These are phyloP conservation scores for Sminthopsis crassicaudata DNA, from an alignment of 2,113 vertebrate species.

Conservation along the genomic window DNA sequence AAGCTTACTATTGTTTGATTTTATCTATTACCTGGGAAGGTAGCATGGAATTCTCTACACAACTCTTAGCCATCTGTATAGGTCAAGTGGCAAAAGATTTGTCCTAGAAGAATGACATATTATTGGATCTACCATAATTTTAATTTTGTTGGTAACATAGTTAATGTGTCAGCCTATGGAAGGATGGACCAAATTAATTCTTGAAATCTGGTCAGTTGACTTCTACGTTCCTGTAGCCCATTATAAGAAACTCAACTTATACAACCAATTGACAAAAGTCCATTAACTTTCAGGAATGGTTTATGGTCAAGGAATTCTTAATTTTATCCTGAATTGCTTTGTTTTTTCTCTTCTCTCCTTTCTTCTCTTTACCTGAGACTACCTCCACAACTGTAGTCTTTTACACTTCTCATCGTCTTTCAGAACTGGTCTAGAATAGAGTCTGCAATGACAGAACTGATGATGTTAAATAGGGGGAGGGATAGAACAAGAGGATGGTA, in stretches of 20 bases:
- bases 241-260: background rate
- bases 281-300: background rate
- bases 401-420: background rate
- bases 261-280: background rate
- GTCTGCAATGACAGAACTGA: background rate
- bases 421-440: background rate
- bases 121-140: background rate
- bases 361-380: background rate
- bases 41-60: background rate
- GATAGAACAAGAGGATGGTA: background rate
- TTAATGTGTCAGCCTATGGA: background rate
- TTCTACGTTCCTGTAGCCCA: background rate
- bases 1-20: slow-evolving; percentile 7
- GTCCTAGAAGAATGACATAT: background rate
- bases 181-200: background rate
- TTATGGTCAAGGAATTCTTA: background rate
- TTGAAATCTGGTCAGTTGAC: background rate
- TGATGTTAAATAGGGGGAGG: background rate
- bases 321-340: background rate
- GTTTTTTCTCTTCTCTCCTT: background rate
- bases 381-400: background rate
- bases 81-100: background rate
- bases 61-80: background rate
- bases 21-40: background rate
- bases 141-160: background rate